Evolutionary conservation across 2,797 vertebrate species (phyloP), one percentile per base, ranked within the genome.

Genomic region (Nothura maculosa): DNA sequence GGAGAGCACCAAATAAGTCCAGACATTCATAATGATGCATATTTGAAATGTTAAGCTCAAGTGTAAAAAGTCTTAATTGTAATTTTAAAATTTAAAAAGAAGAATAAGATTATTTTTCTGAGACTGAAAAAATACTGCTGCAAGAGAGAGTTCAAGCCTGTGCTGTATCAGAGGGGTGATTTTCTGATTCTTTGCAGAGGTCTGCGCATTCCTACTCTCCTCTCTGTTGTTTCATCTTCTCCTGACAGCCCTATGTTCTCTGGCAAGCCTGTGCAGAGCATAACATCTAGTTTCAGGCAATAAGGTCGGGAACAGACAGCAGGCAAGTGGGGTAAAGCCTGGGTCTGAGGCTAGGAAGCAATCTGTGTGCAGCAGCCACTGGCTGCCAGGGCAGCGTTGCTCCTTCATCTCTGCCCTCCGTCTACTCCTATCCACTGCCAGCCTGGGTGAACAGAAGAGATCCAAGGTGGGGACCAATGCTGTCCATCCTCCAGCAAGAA

Each of bases 211-310:
- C 61, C 60, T 70, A 12, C 40, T 61, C 40, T 85, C 17, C 17
- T 25, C 15, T 95, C 45, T 54, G 72, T 40, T 77, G 6, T 87
- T 90, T 92, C 79, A 34, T 80, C 58, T 67, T 90, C 48, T 68
- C 90, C 68, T 82, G 81, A 34, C 84, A 55, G 30, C 54, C 54
- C 30, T 6, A 3, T 55, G 9, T 55, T 55, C 75, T 90, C 68
- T 82, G 81, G 38, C 81, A 58, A 52, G 30, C 76, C 79, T 74
- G 13, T 87, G 64, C 62, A 70, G 81, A 80, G 60, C 40, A 52
- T 75, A 82, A 54, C 72, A 34, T 61, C 84, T 87, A 32, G 68
- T 85, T 92, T 90, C 54, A 93, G 64, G 52, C 25, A 77, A 15
- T 85, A 61, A 77, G 13, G 10, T 30, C 70, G 36, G 34, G 32